Base-by-base conservation (phyloP, 2,888 invertebrate genomes). In the Stenichneumon culpator region DNA sequence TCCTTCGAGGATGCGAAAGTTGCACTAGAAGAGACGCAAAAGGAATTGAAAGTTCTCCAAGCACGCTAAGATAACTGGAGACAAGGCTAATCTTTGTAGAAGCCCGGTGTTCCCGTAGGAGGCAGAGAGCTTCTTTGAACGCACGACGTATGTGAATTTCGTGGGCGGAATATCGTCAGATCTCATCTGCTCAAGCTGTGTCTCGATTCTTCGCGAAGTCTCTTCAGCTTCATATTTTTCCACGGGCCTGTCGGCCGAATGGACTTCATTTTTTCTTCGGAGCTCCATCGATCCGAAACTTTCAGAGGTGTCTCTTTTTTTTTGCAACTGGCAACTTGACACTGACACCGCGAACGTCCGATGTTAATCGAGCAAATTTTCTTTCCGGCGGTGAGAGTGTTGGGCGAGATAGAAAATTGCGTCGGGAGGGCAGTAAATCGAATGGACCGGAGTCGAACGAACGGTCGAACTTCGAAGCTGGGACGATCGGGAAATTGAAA, bases 401-500 rank as follows among this genome's bases (percentile, higher is more conserved):
- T 6, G 5, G n/a, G 44, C 32, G 6, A 69, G 63, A 78, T 47
- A 32, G 28, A n/a, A 69, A 69, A 68, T 68, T 68, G 32, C 32
- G 50, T n/a, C 19, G 28, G 19, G 50, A n/a, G 28, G 16, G n/a
- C 28, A 50, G 11, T 19, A 36, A 67, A 83, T 75, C 75, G 67
- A 60, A 52, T 69, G 47, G 63, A 70, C 52, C 72, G 68, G 65
- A 52, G 65, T 69, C 73, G 36, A 60, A 67, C 72, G 19, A 52
- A 47, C 65, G 32, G 78, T 9, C 68, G 79, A 19, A 69, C 47
- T 57, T 68, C 63, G 44, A 32, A 47, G 47, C 72, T 60, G 50
- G 69, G 16, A 44, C 57, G 84, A 84, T 81, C 44, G 81, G 69
- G 32, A 81, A 78, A 84, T 73, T 74, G 65, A 72, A 77, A 69